Evolutionary conservation across 1,140 invertebrate genomes (phyloP).

Genomic region (Sipha flava): DNA sequence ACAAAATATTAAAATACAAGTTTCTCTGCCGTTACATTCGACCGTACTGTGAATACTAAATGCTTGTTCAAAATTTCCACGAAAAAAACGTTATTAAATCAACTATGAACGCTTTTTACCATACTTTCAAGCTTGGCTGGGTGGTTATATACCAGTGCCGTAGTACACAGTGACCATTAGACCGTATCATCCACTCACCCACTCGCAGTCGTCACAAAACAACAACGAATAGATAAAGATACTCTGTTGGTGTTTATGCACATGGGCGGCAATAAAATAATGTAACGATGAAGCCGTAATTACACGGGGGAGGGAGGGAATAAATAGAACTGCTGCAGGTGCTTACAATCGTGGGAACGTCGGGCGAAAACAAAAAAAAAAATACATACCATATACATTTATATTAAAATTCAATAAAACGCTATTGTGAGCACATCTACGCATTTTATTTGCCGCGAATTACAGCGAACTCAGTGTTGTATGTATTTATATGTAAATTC

Average conservation of each 20-base stretch:
- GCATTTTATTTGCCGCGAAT: neutral
- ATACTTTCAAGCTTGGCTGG: conserved; percentile 18
- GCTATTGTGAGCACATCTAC: neutral
- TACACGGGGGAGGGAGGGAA: neutral
- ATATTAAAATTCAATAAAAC: conserved; percentile 22
- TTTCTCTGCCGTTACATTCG: too few species aligned
- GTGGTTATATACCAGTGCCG: neutral
- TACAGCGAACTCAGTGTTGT: neutral
- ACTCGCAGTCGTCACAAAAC: conserved; percentile 11
- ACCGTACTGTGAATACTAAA: neutral
- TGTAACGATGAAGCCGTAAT: conserved; percentile 5
- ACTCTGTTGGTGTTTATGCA: neutral
- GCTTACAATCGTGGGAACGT: conserved; percentile 63
- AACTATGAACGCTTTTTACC: conserved; percentile 3
- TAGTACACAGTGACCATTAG: neutral
- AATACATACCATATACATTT: too few species aligned
- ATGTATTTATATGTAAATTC: neutral
- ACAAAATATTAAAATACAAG: too few species aligned
- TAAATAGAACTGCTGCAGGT: conserved; percentile 11
- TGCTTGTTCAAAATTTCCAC: neutral
- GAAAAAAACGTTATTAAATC: neutral
- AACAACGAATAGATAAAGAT: conserved; percentile 22
- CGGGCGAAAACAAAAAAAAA: conserved; percentile 52
- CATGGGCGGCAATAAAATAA: conserved; percentile 18
- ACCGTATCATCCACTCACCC: conserved; percentile 18